Percentiles rank a stretch among this genome's conserved stretches.
Evolutionary conservation across 2,113 vertebrate genomes (phyloP).

Genomic region (Odontophorus gujanensis): DNA sequence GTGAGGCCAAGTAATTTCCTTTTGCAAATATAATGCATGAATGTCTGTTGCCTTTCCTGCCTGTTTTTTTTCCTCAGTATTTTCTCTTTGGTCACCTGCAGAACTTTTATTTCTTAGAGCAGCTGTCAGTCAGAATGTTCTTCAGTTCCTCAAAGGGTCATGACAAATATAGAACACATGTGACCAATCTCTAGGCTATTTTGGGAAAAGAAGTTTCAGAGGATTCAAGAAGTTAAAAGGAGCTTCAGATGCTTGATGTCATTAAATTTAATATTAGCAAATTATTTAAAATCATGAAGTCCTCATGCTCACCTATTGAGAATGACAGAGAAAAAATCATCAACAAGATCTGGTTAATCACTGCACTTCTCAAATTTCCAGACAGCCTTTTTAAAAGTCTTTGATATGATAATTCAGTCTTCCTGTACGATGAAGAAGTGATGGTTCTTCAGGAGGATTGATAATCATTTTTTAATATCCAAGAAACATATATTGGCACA

Average conservation of each 20-base stretch:
- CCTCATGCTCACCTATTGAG: not conserved
- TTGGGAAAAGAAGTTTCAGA: not conserved
- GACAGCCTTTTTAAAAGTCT: not conserved
- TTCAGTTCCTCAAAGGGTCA: not conserved
- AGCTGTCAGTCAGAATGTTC: rapidly evolving
- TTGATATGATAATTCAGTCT: not conserved
- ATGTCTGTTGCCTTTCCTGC: not conserved
- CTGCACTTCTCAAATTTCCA: not conserved
- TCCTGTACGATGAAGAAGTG: not conserved
- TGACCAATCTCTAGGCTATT: not conserved
- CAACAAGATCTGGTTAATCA: not conserved
- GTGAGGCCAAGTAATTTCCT: not conserved
- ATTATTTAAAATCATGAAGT: not conserved
- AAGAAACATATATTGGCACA: not conserved
- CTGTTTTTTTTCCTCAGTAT: not conserved
- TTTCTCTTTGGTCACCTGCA: not conserved
- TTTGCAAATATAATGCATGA: not conserved
- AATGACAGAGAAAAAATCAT: not conserved
- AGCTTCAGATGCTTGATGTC: not conserved
- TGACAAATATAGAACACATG: not conserved
- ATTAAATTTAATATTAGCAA: not conserved
- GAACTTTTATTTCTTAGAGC: not conserved
- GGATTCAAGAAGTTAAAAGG: not conserved
- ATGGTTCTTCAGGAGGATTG: not conserved
- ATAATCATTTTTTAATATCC: not conserved